A percentile compares a stretch with the other conserved stretches of the same genome.
These are phyloP conservation scores for Lampropteryx suffumata DNA, from an alignment of 2,888 invertebrate genomes.

Conservation along the genomic window DNA sequence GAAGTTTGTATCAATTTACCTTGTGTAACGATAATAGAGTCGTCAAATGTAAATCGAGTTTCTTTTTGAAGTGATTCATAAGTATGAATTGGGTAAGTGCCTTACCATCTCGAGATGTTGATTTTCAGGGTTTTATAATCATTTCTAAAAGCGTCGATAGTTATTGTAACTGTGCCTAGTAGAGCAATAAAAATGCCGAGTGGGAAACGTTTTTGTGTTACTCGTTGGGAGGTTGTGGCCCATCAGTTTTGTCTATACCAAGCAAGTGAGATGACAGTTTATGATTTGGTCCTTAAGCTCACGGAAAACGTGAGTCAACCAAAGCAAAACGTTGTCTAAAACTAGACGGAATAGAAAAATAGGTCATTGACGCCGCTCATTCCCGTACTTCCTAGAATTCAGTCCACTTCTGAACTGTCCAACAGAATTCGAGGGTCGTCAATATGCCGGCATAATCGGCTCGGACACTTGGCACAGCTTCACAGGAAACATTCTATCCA, in stretches of 20 bases:
- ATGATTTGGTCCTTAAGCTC: too few relatives aligned
- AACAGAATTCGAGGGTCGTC: conserved; percentile 25
- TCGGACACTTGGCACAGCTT: conserved; percentile 26
- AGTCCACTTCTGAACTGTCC: conserved; percentile 14
- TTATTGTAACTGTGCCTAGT: too few relatives aligned
- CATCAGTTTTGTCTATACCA: too few relatives aligned
- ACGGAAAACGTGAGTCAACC: background rate
- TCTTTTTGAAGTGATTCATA: conserved; percentile 11
- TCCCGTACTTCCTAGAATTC: conserved; percentile 5
- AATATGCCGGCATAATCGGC: conserved; percentile 20
- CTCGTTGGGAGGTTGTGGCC: too few relatives aligned
- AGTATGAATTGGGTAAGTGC: background rate
- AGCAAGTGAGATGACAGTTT: too few relatives aligned
- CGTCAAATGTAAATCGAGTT: conserved; percentile 9
- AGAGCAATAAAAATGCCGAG: too few relatives aligned
- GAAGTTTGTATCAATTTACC: conserved; percentile 38
- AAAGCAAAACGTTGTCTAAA: too few relatives aligned
- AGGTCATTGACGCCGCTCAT: conserved; percentile 10
- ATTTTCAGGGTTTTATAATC: too few relatives aligned
- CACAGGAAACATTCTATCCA: conserved; percentile 28
- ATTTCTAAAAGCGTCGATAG: too few relatives aligned
- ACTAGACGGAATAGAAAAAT: background rate
- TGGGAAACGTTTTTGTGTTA: too few relatives aligned
- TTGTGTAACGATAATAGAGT: conserved; percentile 29
- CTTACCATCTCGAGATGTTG: too few relatives aligned